Evolutionary conservation across 2,113 vertebrate genomes (phyloP), one percentile per base, ranked within the genome.

Genomic region (Macaca nemestrina): DNA sequence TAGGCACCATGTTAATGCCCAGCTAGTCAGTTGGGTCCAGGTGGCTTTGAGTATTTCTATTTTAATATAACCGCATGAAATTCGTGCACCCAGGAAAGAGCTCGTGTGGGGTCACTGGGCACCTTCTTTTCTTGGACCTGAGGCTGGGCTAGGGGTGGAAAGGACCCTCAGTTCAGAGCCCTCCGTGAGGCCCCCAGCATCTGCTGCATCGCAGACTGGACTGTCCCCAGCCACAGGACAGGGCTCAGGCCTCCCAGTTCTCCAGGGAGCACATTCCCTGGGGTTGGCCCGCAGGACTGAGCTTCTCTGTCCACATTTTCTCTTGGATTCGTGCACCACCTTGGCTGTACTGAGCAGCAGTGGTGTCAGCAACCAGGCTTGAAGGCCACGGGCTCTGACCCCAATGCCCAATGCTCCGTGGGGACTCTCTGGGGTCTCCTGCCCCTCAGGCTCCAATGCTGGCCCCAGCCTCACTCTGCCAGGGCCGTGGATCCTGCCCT

Each of bases 131-230:
- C 38, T 2, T 30, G 22, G 52, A 13, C 50, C 13, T 38, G 35
- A 2, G 5, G 12, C n/a, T 50, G 70, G 57, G 64, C 16, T 16
- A 14, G 6, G 1, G 1, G 30, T n/a, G 32, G 72, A 10, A 16
- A 43, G 30, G 88, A 68, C 23, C 0, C 23, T 3, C 13, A 30
- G 40, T 64, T 92, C 6, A 0, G 32, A 0, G 11, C 1, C 3
- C 64, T 32, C 18, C 35, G 16, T 0, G 1, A 61, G 88, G 38
- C 0, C 2, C 3, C 2, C 17, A 22, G 4, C 6, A 45, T 12
- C 68, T 10, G 14, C 27, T 2, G 50, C 22, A 4, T 70, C 27
- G 32, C 40, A 3, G 0, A 9, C 9, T 27, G 8, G 12, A 64
- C 17, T 0, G 10, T n/a, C 30, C 1, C 38, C 61, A n/a, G 38